phyloP scores from a whole-genome alignment of 1,140 invertebrate genomes.

The Procambarus virginalis region DNA sequence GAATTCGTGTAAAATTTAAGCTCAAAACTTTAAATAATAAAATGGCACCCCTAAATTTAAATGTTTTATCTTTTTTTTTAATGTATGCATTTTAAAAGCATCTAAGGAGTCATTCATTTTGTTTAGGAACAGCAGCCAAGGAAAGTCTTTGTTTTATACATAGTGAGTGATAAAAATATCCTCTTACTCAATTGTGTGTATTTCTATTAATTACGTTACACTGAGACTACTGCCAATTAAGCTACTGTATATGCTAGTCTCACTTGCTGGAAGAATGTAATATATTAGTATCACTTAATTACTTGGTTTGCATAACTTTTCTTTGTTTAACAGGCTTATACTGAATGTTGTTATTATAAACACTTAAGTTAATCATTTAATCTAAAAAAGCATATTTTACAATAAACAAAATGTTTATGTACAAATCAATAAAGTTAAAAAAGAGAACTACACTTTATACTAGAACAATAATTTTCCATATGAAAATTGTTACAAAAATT shows the following conservation, averaged over 20 bases:
- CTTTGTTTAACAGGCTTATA: background rate
- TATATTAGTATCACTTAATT: background rate
- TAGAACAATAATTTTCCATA: background rate
- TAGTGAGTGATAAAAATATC: background rate
- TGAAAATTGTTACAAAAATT: background rate
- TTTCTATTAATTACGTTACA: no score
- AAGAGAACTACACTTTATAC: background rate
- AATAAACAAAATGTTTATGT: background rate
- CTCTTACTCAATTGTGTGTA: background rate
- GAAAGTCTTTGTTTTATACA: background rate
- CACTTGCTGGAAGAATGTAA: background rate
- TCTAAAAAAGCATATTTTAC: background rate
- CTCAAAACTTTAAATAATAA: no score
- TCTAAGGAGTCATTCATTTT: background rate
- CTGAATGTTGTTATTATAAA: background rate
- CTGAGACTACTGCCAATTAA: no score
- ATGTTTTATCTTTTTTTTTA: background rate
- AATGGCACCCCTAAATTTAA: background rate
- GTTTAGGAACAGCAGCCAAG: background rate
- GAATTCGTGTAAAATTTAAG: no score
- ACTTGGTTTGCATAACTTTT: background rate
- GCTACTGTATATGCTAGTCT: background rate
- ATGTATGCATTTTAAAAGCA: background rate
- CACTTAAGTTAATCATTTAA: background rate
- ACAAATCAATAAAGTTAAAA: background rate